A percentile compares a stretch with the other conserved stretches of the same genome.
These are phyloP conservation scores for Dione juno DNA, from an alignment of 2,888 invertebrate genomes.

Conservation along the genomic window DNA sequence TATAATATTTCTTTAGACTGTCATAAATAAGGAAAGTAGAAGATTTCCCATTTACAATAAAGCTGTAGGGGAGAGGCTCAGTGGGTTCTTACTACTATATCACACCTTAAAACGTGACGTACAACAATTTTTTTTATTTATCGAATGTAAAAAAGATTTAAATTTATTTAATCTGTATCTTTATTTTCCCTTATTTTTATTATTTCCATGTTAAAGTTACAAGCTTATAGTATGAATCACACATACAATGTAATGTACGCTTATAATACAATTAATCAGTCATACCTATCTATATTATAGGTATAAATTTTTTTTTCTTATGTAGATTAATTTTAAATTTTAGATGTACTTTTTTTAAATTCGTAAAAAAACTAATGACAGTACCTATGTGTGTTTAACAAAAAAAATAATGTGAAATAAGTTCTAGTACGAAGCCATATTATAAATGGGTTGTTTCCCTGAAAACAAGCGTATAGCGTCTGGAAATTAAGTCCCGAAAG, in stretches of 20 bases:
- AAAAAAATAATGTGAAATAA: too few relatives aligned
- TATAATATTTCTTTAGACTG: constrained; percentile 81
- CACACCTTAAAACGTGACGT: constrained; percentile 34
- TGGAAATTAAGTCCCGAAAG: constrained; percentile 75
- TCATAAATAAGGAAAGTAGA: constrained; percentile 80
- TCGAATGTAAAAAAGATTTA: background rate
- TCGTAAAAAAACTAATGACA: too few relatives aligned
- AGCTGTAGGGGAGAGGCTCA: constrained; percentile 57
- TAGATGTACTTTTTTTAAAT: too few relatives aligned
- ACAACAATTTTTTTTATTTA: background rate
- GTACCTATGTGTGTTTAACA: too few relatives aligned
- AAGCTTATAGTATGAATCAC: constrained; percentile 4
- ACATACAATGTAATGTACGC: constrained; percentile 8
- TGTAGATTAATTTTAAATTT: too few relatives aligned
- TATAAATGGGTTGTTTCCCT: constrained; percentile 75
- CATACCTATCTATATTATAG: too few relatives aligned
- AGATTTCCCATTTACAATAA: constrained; percentile 56
- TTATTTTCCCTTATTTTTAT: background rate
- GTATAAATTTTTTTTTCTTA: too few relatives aligned
- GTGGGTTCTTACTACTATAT: constrained; percentile 52
- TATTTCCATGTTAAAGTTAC: background rate
- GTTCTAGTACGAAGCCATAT: constrained; percentile 61
- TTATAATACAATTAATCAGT: too few relatives aligned
- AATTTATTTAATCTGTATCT: background rate
- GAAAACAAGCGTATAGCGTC: constrained; percentile 66